Percentiles rank a stretch among this genome's conserved stretches.
phyloP scores from a whole-genome alignment of 2,797 vertebrate species.

The Melanotaenia boesemani region DNA sequence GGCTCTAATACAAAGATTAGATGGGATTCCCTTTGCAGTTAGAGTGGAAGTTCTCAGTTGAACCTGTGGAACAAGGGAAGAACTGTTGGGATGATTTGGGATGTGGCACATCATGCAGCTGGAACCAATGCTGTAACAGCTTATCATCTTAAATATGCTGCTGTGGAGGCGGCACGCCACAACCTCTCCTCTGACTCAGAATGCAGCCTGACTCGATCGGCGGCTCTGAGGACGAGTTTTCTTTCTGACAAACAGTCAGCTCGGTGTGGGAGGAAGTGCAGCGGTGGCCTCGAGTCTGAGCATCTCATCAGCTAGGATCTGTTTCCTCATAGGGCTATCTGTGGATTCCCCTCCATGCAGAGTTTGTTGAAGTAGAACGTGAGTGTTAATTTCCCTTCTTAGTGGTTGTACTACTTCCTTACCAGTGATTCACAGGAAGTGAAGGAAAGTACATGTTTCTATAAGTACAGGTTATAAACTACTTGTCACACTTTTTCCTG shows the following conservation, averaged over 20 bases:
- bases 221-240: slow-evolving; percentile 31
- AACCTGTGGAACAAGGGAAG: not conserved
- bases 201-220: slow-evolving; percentile 57
- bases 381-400: not conserved
- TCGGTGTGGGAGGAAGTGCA: not conserved
- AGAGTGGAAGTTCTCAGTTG: not conserved
- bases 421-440: slow-evolving; percentile 26
- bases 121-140: slow-evolving; percentile 43
- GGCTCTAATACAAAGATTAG: slow-evolving; percentile 30
- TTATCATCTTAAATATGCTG: slow-evolving; percentile 2
- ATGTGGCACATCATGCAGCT: slow-evolving; percentile 26
- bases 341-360: slow-evolving; percentile 23
- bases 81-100: slow-evolving; percentile 8
- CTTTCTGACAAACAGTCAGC: slow-evolving; percentile 29
- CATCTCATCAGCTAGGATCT: slow-evolving; percentile 16
- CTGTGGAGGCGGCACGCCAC: slow-evolving; percentile 15
- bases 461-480: slow-evolving; percentile 9
- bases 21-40: slow-evolving; percentile 3
- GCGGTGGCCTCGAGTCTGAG: not conserved
- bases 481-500: not conserved
- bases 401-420: slow-evolving; percentile 38
- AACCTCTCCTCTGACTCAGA: slow-evolving; percentile 49
- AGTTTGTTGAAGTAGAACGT: slow-evolving; percentile 35
- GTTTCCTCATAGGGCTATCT: slow-evolving; percentile 49
- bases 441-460: slow-evolving; percentile 27